Conservation (phyloP, 2,113 vertebrate genomes). For the Strix uralensis region DNA sequence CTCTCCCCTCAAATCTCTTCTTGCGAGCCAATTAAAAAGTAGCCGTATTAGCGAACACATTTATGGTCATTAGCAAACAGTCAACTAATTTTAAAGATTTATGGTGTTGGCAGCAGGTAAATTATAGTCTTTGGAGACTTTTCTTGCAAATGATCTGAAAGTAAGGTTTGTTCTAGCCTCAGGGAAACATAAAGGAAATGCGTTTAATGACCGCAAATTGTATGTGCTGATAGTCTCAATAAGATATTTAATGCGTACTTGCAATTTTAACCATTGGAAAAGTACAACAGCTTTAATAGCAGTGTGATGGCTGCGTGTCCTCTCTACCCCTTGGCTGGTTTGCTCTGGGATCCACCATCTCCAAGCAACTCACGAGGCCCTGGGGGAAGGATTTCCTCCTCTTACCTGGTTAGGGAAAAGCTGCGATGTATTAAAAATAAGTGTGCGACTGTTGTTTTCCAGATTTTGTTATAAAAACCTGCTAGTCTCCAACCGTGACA, state of each 20-base stretch:
- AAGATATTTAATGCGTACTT: conserved; percentile 30
- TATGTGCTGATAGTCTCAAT: conserved; percentile 36
- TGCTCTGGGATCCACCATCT: neutral
- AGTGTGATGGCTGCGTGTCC: fast-evolving
- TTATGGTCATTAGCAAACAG: conserved; percentile 59
- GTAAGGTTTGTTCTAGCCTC: conserved; percentile 47
- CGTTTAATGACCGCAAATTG: conserved; percentile 42
- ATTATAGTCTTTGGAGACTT: conserved; percentile 21
- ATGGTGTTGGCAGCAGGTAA: conserved; percentile 47
- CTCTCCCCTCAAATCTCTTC: neutral
- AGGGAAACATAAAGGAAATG: conserved; percentile 50
- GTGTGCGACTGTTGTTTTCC: neutral
- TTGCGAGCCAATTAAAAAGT: conserved; percentile 50
- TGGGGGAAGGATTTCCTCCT: neutral
- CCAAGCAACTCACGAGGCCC: neutral
- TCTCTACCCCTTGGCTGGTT: neutral
- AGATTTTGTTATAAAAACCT: neutral
- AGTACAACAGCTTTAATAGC: neutral
- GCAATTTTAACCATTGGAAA: neutral
- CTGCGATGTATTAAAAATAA: neutral
- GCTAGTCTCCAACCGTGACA: neutral
- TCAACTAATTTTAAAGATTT: conserved; percentile 58
- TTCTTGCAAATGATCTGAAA: conserved; percentile 36
- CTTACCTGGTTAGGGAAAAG: neutral
- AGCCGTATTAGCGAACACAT: conserved; percentile 31